phyloP scores from a whole-genome alignment of 2,797 vertebrate species.

The Rhinatrema bivittatum region DNA sequence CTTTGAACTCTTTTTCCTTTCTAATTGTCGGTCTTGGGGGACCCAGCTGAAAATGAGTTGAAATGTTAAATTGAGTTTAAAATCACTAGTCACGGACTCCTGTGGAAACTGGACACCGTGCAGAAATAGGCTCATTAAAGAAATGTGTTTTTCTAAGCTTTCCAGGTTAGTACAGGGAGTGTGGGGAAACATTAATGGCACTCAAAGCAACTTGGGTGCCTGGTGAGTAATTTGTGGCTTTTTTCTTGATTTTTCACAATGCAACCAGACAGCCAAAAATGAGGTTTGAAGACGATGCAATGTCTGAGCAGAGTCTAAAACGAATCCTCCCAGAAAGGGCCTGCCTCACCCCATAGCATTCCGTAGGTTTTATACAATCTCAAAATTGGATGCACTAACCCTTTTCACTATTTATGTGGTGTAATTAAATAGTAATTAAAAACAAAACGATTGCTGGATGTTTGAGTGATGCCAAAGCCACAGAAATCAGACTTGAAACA shows the following conservation, averaged over 20 bases:
- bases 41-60: slow-evolving; percentile 60
- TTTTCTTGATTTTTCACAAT: slow-evolving; percentile 36
- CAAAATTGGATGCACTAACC: slow-evolving; percentile 16
- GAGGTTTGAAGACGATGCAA: slow-evolving; percentile 28
- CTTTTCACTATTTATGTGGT: slow-evolving; percentile 26
- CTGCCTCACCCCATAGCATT: slow-evolving; percentile 15
- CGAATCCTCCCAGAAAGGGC: slow-evolving; percentile 21
- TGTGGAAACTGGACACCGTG: slow-evolving; percentile 54
- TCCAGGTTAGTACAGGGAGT: slow-evolving; percentile 34
- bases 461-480: slow-evolving; percentile 38
- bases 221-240: slow-evolving; percentile 38
- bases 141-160: slow-evolving; percentile 54
- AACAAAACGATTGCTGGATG: slow-evolving; percentile 36
- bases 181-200: slow-evolving; percentile 17
- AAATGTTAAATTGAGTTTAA: slow-evolving; percentile 63
- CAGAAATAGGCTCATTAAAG: slow-evolving; percentile 61
- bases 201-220: slow-evolving; percentile 54
- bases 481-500: slow-evolving; percentile 39
- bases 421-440: slow-evolving; percentile 50
- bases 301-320: slow-evolving; percentile 22
- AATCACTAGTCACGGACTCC: slow-evolving; percentile 44
- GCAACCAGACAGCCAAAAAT: slow-evolving; percentile 35
- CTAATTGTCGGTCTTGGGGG: slow-evolving; percentile 53
- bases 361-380: slow-evolving; percentile 20
- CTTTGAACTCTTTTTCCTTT: slow-evolving; percentile 49